phyloP scores from a whole-genome alignment of 2,888 invertebrate species.

The Caenorhabditis sp. region DNA sequence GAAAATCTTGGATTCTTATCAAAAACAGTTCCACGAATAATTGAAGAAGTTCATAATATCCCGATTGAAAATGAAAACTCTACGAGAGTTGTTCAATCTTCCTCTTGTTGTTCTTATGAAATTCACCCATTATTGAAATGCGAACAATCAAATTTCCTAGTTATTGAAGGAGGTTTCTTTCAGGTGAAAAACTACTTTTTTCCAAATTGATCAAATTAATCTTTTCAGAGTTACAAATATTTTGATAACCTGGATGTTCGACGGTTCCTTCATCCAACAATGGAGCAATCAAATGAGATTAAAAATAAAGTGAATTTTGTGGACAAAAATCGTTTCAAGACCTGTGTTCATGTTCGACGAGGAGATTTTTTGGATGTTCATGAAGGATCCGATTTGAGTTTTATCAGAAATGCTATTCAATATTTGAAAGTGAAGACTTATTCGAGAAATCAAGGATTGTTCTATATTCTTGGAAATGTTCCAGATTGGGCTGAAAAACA shows the following conservation, averaged over 20 bases:
- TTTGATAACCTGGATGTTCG: conserved; percentile 8
- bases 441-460: conserved; percentile 7
- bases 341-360: conserved; percentile 27
- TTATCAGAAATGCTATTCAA: conserved; percentile 22
- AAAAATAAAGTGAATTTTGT: not conserved
- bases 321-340: conserved; percentile 8
- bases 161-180: conserved; percentile 24
- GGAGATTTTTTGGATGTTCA: conserved; percentile 30
- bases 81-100: not conserved
- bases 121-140: conserved; percentile 11
- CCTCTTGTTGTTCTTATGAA: conserved; percentile 19
- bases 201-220: not conserved
- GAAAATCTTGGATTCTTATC: conserved; percentile 4
- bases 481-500: conserved; percentile 3
- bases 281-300: not conserved
- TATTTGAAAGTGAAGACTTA: not conserved
- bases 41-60: conserved; percentile 9
- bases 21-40: conserved; percentile 6
- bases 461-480: conserved; percentile 21
- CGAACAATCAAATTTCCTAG: conserved; percentile 17
- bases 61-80: conserved; percentile 10
- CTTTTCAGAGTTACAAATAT: conserved; percentile 36
- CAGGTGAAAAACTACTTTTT: conserved; percentile 9
- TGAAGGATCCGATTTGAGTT: conserved; percentile 14
- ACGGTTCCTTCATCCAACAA: conserved; percentile 19